phyloP scores from a whole-genome alignment of 1,140 invertebrate species.

The Bradynema listronoti region DNA sequence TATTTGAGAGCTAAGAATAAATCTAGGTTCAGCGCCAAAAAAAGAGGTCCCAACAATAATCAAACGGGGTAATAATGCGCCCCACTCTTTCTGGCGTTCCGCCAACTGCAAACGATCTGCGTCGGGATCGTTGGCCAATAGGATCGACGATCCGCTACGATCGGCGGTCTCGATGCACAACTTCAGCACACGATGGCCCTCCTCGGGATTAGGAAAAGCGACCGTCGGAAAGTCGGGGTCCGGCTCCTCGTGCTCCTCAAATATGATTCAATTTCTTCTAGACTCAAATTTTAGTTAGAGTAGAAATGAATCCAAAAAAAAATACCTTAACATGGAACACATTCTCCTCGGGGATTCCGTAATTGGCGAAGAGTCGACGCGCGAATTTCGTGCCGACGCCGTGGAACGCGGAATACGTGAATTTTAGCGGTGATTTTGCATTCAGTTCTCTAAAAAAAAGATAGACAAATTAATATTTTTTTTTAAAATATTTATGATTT shows the following conservation, averaged over 20 bases:
- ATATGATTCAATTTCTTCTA: background rate
- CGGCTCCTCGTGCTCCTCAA: conserved; percentile 65
- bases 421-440: conserved; percentile 64
- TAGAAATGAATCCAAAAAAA: no score
- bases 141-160: conserved; percentile 66
- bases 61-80: conserved; percentile 2
- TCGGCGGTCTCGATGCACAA: conserved; percentile 78
- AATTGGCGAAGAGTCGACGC: conserved; percentile 68
- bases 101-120: conserved; percentile 90
- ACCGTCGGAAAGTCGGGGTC: conserved; percentile 96
- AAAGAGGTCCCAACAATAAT: no score
- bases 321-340: conserved; percentile 72
- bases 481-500: no score
- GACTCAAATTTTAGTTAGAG: no score
- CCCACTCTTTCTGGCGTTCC: conserved; percentile 62
- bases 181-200: conserved; percentile 78
- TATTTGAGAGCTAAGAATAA: no score
- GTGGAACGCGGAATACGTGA: conserved; percentile 93
- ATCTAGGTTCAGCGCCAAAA: no score
- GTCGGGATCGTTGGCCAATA: conserved; percentile 96
- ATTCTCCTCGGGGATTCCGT: conserved; percentile 66
- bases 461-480: background rate
- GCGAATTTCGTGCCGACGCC: conserved; percentile 84
- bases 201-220: conserved; percentile 94
- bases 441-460: conserved; percentile 62